Evolutionary conservation across 2,113 vertebrate species (phyloP), one percentile per base, ranked within the genome.

Genomic region (Limnothrissa miodon): DNA sequence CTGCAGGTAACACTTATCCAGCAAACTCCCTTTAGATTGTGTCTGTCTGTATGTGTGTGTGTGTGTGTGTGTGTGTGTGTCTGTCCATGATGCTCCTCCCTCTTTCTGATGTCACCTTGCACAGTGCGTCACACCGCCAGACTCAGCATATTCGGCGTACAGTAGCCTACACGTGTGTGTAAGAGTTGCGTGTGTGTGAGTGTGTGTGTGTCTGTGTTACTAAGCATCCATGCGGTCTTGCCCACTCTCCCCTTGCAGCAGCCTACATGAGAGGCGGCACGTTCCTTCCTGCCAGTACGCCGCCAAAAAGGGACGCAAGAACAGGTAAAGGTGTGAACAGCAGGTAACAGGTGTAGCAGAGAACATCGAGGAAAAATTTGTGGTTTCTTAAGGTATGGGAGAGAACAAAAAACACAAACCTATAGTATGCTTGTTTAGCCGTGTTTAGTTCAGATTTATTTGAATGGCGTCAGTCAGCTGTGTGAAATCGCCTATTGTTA

Each of bases 151-250:
- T 5, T 36, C 13, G 0, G 66, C 17, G 66, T 74, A 17, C 59
- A 29, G 25, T 66, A 10, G n/a, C n/a, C n/a, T 36, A 4, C n/a
- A 25, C n/a, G 25, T n/a, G 59, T 29, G 25, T 11, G n/a, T 11
- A 29, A 11, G 59, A 29, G 59, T 62, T 7, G 29, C 36, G 29
- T 70, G 62, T 11, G 29, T 33, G 62, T 70, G 29, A 11, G 62
- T 21, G 25, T 74, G 66, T 36, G 29, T 81, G 25, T 74, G 11
- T 74, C 10, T 21, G 17, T 56, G 7, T 56, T 1, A 23, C 17
- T 56, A 33, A 74, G 29, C 66, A 74, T 39, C 66, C 29, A 74
- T 74, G 66, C 29, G 66, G 66, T 74, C 66, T 15, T 74, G 29
- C 33, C 5, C 66, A 15, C 29, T 29, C 33, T 74, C 66, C 66